Evolutionary conservation across 2,797 vertebrate genomes (phyloP), one percentile per base, ranked within the genome.

Genomic region (Sebastes flavidus): DNA sequence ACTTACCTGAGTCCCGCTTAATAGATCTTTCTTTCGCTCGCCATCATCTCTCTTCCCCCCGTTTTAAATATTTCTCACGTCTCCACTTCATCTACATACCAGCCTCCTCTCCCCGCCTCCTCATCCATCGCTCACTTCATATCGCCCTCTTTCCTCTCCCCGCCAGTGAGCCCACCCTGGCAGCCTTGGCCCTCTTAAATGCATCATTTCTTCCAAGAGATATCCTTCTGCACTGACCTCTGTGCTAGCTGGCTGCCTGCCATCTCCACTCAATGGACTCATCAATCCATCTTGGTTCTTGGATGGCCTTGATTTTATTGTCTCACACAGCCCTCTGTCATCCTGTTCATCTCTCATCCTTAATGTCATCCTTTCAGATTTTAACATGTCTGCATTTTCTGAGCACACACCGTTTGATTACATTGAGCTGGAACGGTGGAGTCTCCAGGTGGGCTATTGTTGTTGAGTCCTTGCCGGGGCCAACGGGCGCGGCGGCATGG

Each of bases 301-400:
- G 93, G 90, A 94, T 91, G 91, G 95, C 94, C 95, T 95, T 95
- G 94, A 94, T 95, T 95, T 96, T 95, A 95, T 95, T 95, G 94
- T 95, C 93, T 95, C 93, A 92, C 92, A 89, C 83, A 93, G 90
- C 84, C 88, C 92, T 92, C 91, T 90, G 92, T 92, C 92, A 91
- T 92, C 87, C 93, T 83, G 78, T 91, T 93, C 93, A 93, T 95
- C 91, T 92, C 92, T 94, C 94, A 92, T 94, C 89, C 92, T 90
- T 95, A 94, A 95, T 94, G 93, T 94, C 94, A 94, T 94, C 92
- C 92, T 93, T 93, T 93, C 90, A 93, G 83, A 94, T 94, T 94
- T 93, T 92, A 91, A 92, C 90, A 94, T 94, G 90, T 94, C 93
- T 94, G 93, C 90, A 94, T 94, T 95, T 95, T 94, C 81, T 71